A percentile compares a stretch with the other conserved stretches of the same genome.
Evolutionary conservation across 1,140 invertebrate species (phyloP).

Genomic region (Drosophila pseudoobscura): DNA sequence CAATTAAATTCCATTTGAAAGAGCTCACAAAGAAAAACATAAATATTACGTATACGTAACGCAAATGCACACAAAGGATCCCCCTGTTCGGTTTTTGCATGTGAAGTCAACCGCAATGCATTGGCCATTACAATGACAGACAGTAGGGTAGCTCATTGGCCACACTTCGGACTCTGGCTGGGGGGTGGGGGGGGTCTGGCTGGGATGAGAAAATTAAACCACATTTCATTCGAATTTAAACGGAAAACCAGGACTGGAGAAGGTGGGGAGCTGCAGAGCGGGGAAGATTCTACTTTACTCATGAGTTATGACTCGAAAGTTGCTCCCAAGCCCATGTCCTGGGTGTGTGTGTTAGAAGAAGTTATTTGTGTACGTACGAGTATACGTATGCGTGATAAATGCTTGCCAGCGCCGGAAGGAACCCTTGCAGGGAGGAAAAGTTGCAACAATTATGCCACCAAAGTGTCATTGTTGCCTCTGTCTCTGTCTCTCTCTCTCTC

Average conservation of each 20-base stretch:
- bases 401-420: conserved; percentile 5
- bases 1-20: conserved; percentile 62
- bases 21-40: conserved; percentile 20
- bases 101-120: conserved; percentile 42
- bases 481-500: neutral
- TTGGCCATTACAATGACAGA: conserved; percentile 33
- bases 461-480: conserved; percentile 53
- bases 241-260: conserved; percentile 4
- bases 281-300: conserved; percentile 1
- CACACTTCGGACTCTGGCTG: neutral
- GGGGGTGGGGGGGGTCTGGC: too few relatives aligned
- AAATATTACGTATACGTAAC: conserved; percentile 50
- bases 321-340: conserved; percentile 21
- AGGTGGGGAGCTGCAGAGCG: too few relatives aligned
- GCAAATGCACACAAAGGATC: conserved; percentile 30
- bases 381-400: conserved; percentile 55
- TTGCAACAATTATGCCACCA: conserved; percentile 53
- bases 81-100: conserved; percentile 11
- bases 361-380: neutral
- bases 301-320: conserved; percentile 50
- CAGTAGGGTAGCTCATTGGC: conserved; percentile 9
- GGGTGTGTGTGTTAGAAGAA: conserved; percentile 13
- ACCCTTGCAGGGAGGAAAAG: conserved; percentile 38
- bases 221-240: conserved; percentile 46
- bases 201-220: conserved; percentile 7